Conservation (phyloP, 2,797 vertebrate species). For the Geotrypetes seraphini region DNA sequence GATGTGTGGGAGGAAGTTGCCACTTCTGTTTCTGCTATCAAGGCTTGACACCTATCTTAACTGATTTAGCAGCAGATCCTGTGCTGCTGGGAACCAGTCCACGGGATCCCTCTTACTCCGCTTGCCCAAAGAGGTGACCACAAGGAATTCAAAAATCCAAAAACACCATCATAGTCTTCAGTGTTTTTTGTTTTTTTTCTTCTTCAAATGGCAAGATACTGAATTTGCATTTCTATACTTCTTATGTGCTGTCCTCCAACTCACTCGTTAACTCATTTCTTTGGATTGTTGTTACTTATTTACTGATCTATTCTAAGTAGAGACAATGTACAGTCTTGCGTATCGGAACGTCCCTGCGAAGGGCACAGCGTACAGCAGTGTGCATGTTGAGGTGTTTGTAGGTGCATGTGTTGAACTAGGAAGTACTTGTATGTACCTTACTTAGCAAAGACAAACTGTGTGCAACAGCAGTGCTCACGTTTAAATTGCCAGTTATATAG, state of each 20-base stretch:
- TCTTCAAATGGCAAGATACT: conserved; percentile 22
- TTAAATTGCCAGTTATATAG: too few relatives aligned
- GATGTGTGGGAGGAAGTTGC: conserved; percentile 18
- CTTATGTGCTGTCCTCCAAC: conserved; percentile 21
- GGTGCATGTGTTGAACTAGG: conserved; percentile 54
- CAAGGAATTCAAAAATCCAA: conserved; percentile 30
- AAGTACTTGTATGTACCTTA: conserved; percentile 41
- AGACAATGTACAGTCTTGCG: conserved; percentile 62
- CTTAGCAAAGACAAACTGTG: conserved; percentile 44
- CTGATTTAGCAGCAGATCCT: conserved; percentile 23
- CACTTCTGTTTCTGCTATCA: conserved; percentile 2
- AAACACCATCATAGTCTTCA: conserved; percentile 55
- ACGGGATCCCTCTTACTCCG: conserved; percentile 9
- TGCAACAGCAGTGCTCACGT: conserved; percentile 45
- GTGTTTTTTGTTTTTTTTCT: conserved; percentile 74
- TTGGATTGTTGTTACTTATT: conserved; percentile 37
- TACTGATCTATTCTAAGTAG: conserved; percentile 33
- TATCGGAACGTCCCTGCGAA: conserved; percentile 54
- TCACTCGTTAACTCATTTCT: conserved; percentile 20
- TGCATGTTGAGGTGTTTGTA: conserved; percentile 55
- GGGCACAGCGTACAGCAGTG: conserved; percentile 46
- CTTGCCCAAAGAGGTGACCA: conserved; percentile 10
- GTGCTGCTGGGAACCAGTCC: conserved; percentile 18
- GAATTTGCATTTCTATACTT: conserved; percentile 13
- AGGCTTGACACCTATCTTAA: too few relatives aligned